A percentile compares a stretch with the other conserved stretches of the same genome.
Conservation (phyloP, 2,888 invertebrate genomes). For the Heteromyza rotundicornis region DNA sequence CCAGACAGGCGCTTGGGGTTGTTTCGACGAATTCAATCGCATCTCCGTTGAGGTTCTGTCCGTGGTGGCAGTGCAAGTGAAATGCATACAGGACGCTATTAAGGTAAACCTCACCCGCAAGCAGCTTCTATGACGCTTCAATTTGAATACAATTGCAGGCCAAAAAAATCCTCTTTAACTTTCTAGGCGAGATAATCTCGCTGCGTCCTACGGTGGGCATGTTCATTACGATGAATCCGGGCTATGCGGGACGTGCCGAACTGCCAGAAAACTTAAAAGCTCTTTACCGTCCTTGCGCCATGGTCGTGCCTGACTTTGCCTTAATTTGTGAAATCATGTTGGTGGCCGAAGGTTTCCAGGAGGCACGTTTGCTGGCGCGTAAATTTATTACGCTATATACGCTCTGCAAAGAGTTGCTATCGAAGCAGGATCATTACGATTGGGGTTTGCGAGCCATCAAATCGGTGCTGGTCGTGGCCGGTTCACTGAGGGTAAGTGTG, state of each 20-base stretch:
- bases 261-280: slow-evolving; percentile 82
- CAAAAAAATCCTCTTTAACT: slow-evolving; percentile 80
- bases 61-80: slow-evolving; percentile 94
- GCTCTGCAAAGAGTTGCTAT: slow-evolving; percentile 86
- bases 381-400: slow-evolving; percentile 95
- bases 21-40: slow-evolving; percentile 95
- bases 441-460: slow-evolving; percentile 96
- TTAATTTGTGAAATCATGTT: slow-evolving; percentile 97
- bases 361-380: slow-evolving; percentile 85
- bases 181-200: slow-evolving; percentile 81
- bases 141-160: slow-evolving; percentile 51
- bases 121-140: too few relatives aligned
- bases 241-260: slow-evolving; percentile 91
- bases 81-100: slow-evolving; percentile 84
- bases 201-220: slow-evolving; percentile 82
- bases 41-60: slow-evolving; percentile 94
- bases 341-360: slow-evolving; percentile 94
- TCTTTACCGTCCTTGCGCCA: slow-evolving; percentile 87
- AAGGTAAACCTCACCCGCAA: slow-evolving; percentile 63
- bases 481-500: slow-evolving; percentile 78
- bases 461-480: slow-evolving; percentile 93
- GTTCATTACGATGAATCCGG: slow-evolving; percentile 97
- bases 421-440: slow-evolving; percentile 96
- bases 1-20: slow-evolving; percentile 86
- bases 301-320: slow-evolving; percentile 96